These are phyloP conservation scores for Malurus splendens DNA, from an alignment of 2,797 vertebrate species.

Conservation along the genomic window DNA sequence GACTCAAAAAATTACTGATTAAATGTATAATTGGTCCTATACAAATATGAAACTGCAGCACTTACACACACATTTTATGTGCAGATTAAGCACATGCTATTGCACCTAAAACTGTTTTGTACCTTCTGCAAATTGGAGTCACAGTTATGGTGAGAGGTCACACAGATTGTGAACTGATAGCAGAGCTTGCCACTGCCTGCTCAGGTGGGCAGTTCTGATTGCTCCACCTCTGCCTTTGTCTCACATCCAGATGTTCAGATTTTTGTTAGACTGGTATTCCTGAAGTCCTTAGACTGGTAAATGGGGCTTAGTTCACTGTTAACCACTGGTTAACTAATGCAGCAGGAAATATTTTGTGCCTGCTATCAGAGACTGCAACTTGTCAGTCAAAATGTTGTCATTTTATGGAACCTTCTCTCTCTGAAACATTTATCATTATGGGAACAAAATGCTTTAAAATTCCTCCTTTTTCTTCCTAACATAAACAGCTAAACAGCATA, in stretches of 20 bases:
- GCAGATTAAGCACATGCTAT: fast-evolving
- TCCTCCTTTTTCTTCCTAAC: not conserved
- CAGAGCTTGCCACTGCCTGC: not conserved
- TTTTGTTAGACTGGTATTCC: not conserved
- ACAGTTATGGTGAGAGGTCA: not conserved
- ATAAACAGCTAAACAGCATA: not conserved
- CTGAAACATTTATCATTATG: not conserved
- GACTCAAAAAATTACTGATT: not conserved
- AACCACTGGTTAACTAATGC: not conserved
- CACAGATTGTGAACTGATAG: not conserved
- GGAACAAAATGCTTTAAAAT: not conserved
- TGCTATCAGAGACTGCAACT: not conserved
- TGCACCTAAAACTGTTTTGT: not conserved
- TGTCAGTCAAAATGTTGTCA: not conserved
- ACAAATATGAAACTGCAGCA: not conserved
- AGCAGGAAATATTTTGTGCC: not conserved
- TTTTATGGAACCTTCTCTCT: not conserved
- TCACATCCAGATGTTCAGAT: not conserved
- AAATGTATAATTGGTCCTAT: not conserved
- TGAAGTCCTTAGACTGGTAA: not conserved
- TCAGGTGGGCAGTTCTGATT: not conserved
- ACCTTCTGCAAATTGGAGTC: not conserved
- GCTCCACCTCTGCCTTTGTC: not conserved
- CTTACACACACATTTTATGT: not conserved
- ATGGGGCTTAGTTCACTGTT: not conserved